Conservation (phyloP, 2,797 vertebrate genomes). For the Pangasius sanitwongsei region DNA sequence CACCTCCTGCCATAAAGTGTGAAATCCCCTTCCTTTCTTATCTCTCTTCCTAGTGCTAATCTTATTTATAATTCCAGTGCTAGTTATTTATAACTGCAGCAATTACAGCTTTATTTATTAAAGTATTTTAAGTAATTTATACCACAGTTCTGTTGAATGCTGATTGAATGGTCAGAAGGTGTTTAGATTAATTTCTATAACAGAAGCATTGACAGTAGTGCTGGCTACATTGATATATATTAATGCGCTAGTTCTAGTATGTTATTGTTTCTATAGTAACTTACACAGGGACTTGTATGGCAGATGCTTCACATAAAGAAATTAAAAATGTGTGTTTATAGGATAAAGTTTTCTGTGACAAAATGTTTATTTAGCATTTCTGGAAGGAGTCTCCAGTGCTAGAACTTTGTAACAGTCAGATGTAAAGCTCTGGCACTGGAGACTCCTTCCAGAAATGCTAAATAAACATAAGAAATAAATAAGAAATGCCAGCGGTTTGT, state of each 20-base stretch:
- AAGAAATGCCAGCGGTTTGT: no score
- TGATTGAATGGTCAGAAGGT: background rate
- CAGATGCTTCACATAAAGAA: no score
- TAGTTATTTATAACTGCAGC: background rate
- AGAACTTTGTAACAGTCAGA: background rate
- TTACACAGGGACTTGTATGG: no score
- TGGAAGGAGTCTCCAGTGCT: background rate
- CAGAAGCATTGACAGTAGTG: background rate
- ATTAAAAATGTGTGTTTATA: no score
- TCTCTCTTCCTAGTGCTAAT: background rate
- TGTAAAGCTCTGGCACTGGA: background rate
- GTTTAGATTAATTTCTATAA: background rate
- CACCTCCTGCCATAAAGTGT: slow-evolving; percentile 85
- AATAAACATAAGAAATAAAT: no score
- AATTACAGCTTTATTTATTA: background rate
- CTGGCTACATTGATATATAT: background rate
- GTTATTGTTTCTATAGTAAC: no score
- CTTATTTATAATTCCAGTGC: no score
- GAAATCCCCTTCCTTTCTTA: slow-evolving; percentile 9
- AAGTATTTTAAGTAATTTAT: background rate
- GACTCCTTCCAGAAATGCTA: no score
- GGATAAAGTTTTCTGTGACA: no score
- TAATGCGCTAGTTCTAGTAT: background rate
- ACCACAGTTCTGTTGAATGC: background rate
- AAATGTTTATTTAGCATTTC: background rate